A percentile compares a stretch with the other conserved stretches of the same genome.
phyloP scores from a whole-genome alignment of 2,113 vertebrate genomes.

The Datnioides undecimradiatus region DNA sequence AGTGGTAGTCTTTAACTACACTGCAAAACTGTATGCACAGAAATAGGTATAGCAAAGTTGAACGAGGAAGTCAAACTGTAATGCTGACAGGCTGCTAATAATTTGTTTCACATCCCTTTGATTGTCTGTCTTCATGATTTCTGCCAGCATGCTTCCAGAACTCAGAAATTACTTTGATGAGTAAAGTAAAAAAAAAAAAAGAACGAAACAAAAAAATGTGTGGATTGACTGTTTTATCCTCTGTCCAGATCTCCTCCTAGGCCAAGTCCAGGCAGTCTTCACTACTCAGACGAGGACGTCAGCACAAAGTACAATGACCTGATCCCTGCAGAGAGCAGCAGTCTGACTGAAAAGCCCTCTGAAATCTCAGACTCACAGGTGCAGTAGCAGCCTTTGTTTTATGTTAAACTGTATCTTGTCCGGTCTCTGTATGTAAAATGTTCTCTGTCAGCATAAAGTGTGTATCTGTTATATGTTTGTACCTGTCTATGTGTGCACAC shows the following conservation, averaged over 20 bases:
- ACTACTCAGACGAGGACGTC: conserved; percentile 97
- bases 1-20: neutral
- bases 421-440: neutral
- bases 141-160: too few relatives aligned
- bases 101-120: neutral
- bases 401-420: neutral
- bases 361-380: conserved; percentile 98
- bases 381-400: conserved; percentile 40
- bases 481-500: conserved; percentile 41
- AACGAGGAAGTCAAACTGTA: neutral
- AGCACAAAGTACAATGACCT: conserved; percentile 97
- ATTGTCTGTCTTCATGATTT: too few relatives aligned
- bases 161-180: neutral
- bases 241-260: conserved; percentile 91
- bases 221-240: neutral
- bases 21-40: neutral
- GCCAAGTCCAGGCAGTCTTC: conserved; percentile 95
- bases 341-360: conserved; percentile 95
- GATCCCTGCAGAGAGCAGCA: conserved; percentile 96
- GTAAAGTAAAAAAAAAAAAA: too few relatives aligned
- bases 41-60: neutral
- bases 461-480: conserved; percentile 37
- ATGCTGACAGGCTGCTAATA: too few relatives aligned
- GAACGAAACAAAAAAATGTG: too few relatives aligned
- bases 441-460: conserved; percentile 32